Evolutionary conservation across 1,140 invertebrate genomes (phyloP).

Genomic region (Trigoniulus corallinus): DNA sequence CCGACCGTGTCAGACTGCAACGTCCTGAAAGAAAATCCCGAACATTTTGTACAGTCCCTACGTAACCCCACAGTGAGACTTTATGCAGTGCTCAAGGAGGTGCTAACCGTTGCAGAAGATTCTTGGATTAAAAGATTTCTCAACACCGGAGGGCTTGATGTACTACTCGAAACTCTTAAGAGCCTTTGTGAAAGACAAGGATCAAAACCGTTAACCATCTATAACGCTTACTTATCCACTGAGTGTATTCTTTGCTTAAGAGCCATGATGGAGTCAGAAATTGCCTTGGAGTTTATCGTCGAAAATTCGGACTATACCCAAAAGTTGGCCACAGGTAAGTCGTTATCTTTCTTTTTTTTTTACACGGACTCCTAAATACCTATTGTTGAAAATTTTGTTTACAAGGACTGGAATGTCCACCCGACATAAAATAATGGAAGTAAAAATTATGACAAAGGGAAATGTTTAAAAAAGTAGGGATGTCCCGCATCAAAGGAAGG

Average conservation of each 20-base stretch:
- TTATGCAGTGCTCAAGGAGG: neutral
- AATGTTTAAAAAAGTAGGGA: no score
- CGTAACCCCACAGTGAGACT: neutral
- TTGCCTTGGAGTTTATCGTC: slow-evolving; percentile 82
- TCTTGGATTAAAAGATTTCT: neutral
- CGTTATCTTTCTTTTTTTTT: neutral
- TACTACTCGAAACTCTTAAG: neutral
- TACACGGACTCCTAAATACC: neutral
- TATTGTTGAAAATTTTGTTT: no score
- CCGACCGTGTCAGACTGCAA: no score
- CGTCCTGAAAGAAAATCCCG: no score
- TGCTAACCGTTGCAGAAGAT: neutral
- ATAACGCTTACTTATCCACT: neutral
- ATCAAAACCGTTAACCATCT: no score
- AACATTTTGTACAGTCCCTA: neutral
- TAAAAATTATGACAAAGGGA: no score
- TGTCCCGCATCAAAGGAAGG: no score
- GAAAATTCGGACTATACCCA: slow-evolving; percentile 80
- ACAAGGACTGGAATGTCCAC: no score
- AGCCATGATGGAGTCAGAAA: slow-evolving; percentile 56
- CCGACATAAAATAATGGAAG: no score
- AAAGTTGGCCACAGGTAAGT: slow-evolving; percentile 64
- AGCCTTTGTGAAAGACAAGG: neutral
- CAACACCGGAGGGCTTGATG: neutral
- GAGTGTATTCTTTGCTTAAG: slow-evolving; percentile 13